Conservation (phyloP, 2,113 vertebrate species). For the Thryonomys swinderianus region DNA sequence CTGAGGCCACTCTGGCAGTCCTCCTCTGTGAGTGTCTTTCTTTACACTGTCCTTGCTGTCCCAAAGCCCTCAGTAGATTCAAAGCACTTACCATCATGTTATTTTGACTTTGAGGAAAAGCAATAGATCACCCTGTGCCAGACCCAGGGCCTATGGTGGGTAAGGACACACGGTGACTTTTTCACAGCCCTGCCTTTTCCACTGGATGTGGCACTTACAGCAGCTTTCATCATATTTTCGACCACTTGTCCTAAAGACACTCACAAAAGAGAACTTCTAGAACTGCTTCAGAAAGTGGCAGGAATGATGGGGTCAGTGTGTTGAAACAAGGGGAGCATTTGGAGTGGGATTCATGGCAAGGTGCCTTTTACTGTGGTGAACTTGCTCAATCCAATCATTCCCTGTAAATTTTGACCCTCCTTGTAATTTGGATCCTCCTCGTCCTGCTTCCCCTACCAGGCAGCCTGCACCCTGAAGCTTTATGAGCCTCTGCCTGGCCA, state of each 20-base stretch:
- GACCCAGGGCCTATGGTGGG: neutral
- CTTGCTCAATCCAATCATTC: neutral
- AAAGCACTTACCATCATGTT: neutral
- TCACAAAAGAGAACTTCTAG: neutral
- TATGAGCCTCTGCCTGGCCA: neutral
- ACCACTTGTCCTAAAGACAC: neutral
- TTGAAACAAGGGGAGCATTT: neutral
- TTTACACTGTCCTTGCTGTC: neutral
- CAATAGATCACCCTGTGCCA: neutral
- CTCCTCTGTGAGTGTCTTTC: neutral
- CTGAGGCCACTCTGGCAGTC: neutral
- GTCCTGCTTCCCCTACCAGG: neutral
- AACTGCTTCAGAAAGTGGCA: neutral
- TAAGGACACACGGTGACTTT: neutral
- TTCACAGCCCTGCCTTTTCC: neutral
- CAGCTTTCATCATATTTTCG: neutral
- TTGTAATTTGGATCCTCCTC: neutral
- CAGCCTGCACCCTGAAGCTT: neutral
- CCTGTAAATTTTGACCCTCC: neutral
- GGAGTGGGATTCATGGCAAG: neutral
- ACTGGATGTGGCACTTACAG: neutral
- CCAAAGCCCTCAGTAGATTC: neutral
- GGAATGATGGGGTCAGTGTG: neutral
- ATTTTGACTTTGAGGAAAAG: neutral
- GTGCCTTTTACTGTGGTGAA: neutral